These are phyloP conservation scores for Rhodinocichla rosea DNA, from an alignment of 2,113 vertebrate genomes.

Conservation along the genomic window DNA sequence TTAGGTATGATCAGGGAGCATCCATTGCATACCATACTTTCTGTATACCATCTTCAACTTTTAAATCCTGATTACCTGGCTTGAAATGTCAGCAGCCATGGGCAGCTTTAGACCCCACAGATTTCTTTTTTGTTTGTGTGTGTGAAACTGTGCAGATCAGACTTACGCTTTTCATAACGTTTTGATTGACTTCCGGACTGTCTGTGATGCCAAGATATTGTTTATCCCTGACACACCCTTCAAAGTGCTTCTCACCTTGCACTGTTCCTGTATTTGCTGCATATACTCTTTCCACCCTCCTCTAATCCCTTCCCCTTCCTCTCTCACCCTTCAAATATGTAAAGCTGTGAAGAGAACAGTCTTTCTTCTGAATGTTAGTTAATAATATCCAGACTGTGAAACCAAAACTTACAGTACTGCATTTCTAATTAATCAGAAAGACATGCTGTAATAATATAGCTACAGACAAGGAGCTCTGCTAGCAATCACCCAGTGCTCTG, in stretches of 20 bases:
- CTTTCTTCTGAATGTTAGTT: not conserved
- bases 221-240: not conserved
- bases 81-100: conserved; percentile 21
- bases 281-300: not conserved
- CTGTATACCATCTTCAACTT: not conserved
- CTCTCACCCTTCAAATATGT: not conserved
- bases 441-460: not conserved
- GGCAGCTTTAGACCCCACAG: not conserved
- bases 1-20: not conserved
- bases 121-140: not conserved
- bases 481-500: not conserved
- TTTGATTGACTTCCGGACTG: not conserved
- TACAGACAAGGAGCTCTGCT: not conserved
- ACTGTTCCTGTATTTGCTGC: not conserved
- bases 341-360: not conserved
- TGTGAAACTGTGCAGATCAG: conserved; percentile 1
- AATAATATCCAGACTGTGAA: not conserved
- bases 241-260: not conserved
- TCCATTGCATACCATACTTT: not conserved
- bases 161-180: not conserved
- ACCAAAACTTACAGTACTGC: not conserved
- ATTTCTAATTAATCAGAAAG: conserved; percentile 35
- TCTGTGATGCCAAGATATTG: not conserved
- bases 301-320: not conserved
- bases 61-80: conserved; percentile 6